Base-by-base conservation (phyloP, 35 echinoderm and acorn worm species). In the Acanthaster planci region DNA sequence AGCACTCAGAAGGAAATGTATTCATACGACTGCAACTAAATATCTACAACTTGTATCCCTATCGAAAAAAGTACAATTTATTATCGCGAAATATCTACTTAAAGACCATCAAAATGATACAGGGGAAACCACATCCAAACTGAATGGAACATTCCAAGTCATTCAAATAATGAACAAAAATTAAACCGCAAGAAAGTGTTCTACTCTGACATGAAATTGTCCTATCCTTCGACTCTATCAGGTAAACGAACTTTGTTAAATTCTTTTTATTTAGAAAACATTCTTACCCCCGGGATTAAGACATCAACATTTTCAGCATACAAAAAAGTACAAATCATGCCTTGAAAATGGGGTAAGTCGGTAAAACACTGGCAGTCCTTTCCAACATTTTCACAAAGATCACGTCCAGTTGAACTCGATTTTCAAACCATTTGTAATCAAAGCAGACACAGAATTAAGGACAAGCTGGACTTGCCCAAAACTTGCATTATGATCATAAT, bases 91-190 rank as follows among this genome's bases (percentile, higher is more conserved):
- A 26, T 26, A 29, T 31, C 64, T 60, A 60, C 57, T 72, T 72
- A 72, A 72, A 31, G 64, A 9, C 64, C 64, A 72, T 72, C 64
- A 72, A 72, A 72, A 72, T 34, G 26, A 30, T 29, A 6, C 34
- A 72, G 4, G 12, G 4, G 42, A 35, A 30, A 72, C 2, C 8
- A 34, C 0, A 72, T 14, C 22, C 2, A 23, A 60, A 0, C 57
- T 2, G 19, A 60, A 47, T 47, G 4, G 8, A 60, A 60, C 26
- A 72, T 31, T 8, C 12, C 26, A 72, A 72, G 34, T 26, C 23
- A 72, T 72, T 0, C 14, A 72, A 72, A 72, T 7, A 72, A 26
- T 15, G 14, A 16, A 26, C 22, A 72, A 72, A 72, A 31, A 72
- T 59, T 59, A 18, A 59, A 2, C 27, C 17, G 27, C 56, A 59